Base-by-base conservation (phyloP, 2,113 vertebrate species). In the Percopsis transmontana region DNA sequence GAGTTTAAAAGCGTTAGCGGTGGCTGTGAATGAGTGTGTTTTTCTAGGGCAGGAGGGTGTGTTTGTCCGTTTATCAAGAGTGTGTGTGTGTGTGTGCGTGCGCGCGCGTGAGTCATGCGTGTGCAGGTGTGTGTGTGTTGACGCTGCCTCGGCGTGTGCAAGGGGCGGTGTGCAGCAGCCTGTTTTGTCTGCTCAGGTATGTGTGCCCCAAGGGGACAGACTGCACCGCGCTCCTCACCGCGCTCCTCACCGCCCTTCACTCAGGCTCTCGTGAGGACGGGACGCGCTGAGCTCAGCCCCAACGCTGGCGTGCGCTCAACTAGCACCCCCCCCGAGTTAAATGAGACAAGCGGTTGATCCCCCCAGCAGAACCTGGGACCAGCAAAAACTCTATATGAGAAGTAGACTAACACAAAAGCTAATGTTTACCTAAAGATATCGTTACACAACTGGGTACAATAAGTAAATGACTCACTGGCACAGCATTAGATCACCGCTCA, bases 121-220 rank as follows among this genome's bases (percentile, higher is more conserved):
- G 64, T 74, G 78, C 56, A 58, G 74, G 66, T 59, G 70, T 69
- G 73, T 85, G 81, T 21, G 12, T 72, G 72, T 33, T 82, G 68
- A 66, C 58, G 67, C 61, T 86, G 85, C 74, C 74, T 61, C 76
- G 85, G 86, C 82, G 89, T 90, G 90, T 87, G 88, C 83, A 7
- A 84, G 87, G 85, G 85, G 82, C 80, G 88, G 83, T 86, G 85
- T 83, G 83, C 82, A 76, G 67, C 9, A 88, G 87, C 88, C 83
- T 92, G 91, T 89, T 90, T 79, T 79, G 80, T 79, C 85, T 73
- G 84, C 85, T 87, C 88, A 90, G 90, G 90, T 93, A 91, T 93
- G 84, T 80, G 87, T 81, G 83, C 88, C 92, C 79, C 48, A 79
- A 82, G 90, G 91, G 74, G 85, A 91, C 81, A 74, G 55, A 13